Base-by-base conservation (phyloP, 2,888 invertebrate species). In the Lepidochitona cinerea region DNA sequence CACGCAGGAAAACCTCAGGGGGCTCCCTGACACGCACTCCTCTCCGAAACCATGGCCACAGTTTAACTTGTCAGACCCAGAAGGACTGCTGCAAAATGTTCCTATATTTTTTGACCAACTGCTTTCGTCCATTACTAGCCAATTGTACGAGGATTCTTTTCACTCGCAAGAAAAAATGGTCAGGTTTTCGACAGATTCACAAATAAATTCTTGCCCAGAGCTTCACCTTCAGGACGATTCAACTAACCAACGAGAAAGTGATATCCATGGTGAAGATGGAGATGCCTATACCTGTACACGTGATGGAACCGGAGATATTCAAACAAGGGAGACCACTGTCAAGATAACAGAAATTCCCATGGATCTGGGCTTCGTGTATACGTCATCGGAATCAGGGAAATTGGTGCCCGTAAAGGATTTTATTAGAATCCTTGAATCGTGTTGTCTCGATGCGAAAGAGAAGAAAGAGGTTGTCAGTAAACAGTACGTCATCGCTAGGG, bases 351-450 rank as follows among this genome's bases (percentile, higher is more conserved):
- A 59, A 23, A 26, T 59, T 29, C 59, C 59, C 59, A 59, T 59
- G 59, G 32, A 59, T 32, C 18, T 59, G 26, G 59, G 29, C 59
- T 59, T 29, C 59, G 32, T 59, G 29, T 59, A 26, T 32, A 29
- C 14, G 59, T 59, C 59, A 14, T 59, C 29, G 4, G 26, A 59
- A 29, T 29, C 23, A 4, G 59, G 59, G 14, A 18, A 26, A 59
- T 32, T 59, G 12, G 59, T 59, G 4, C 59, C 59, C 59, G 59
- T 59, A 14, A 59, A 59, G 29, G 59, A 59, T 59, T 59, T 59
- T 9, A 59, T 29, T 32, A 23, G 59, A 32, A 59, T 59, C 26
- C 23, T 59, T 23, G 59, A 59, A 26, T 29, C 12, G 12, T 59
- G 26, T 14, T 59, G 9, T 32, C 59, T 59, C 12, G 59, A 32